These are phyloP conservation scores for Zingel zingel DNA, from an alignment of 2,113 vertebrate species.

Conservation along the genomic window DNA sequence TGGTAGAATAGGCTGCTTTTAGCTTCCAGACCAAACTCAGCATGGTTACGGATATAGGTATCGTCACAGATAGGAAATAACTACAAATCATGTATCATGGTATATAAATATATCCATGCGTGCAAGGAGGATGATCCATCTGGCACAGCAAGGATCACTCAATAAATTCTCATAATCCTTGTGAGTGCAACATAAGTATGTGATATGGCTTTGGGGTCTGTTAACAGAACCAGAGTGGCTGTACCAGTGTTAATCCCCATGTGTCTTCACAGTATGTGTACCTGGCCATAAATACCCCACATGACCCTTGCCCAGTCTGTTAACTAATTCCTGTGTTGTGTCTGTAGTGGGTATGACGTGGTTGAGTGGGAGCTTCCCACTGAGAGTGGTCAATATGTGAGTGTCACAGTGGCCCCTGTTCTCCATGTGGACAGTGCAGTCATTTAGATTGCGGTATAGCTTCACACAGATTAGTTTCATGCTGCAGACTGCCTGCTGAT, in stretches of 20 bases:
- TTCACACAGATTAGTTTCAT: background rate
- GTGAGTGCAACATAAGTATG: constrained; percentile 60
- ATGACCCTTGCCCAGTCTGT: background rate
- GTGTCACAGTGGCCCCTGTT: background rate
- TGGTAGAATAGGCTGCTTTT: background rate
- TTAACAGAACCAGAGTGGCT: constrained; percentile 6
- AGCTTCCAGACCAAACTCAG: constrained; percentile 23
- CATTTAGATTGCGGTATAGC: background rate
- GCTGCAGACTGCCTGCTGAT: no score
- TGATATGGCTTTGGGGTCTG: constrained; percentile 28
- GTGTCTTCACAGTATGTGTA: constrained; percentile 24
- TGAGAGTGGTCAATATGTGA: background rate
- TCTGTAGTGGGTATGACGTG: background rate
- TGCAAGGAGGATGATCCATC: constrained; percentile 59
- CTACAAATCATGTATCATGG: constrained; percentile 34
- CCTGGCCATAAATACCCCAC: constrained; percentile 9
- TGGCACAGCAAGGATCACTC: constrained; percentile 55
- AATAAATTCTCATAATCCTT: constrained; percentile 63
- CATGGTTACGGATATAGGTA: background rate
- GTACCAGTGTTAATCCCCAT: constrained; percentile 36
- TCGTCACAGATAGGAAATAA: constrained; percentile 1
- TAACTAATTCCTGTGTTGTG: constrained; percentile 30
- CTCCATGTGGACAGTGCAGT: background rate
- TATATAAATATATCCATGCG: constrained; percentile 32
- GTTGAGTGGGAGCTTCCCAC: background rate